These are phyloP conservation scores for Myrmophylax atrothorax DNA, from an alignment of 2,113 vertebrate genomes.

Conservation along the genomic window DNA sequence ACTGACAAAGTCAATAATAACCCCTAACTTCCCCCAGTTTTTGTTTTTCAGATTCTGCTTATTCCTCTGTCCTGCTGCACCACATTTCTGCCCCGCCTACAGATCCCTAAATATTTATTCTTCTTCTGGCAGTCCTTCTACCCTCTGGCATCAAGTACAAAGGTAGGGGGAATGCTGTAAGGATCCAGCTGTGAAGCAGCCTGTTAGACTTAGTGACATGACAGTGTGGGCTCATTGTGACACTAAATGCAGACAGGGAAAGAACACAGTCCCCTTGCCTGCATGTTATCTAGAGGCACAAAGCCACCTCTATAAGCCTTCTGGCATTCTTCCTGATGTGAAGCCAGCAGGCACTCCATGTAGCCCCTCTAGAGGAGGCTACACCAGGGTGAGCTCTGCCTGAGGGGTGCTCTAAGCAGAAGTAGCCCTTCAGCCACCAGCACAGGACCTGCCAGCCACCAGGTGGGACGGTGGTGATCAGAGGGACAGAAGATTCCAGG, in stretches of 20 bases:
- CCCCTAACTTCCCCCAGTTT: neutral
- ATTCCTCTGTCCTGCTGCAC: neutral
- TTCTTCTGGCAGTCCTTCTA: neutral
- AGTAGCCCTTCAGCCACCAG: neutral
- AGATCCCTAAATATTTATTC: neutral
- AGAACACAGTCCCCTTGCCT: rapidly evolving
- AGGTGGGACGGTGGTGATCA: neutral
- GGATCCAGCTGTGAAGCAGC: neutral
- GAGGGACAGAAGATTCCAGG: neutral
- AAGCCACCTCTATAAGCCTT: neutral
- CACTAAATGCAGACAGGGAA: neutral
- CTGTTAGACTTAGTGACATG: neutral
- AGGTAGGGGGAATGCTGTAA: neutral
- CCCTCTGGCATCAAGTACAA: neutral
- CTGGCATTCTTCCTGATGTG: neutral
- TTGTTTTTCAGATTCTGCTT: neutral
- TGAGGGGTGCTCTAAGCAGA: neutral
- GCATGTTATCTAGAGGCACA: neutral
- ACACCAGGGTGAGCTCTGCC: rapidly evolving
- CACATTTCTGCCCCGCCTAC: neutral
- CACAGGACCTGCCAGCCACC: neutral
- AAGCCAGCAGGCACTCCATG: neutral
- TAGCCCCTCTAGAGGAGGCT: neutral
- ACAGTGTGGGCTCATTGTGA: neutral
- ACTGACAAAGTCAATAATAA: neutral